These are phyloP conservation scores for Philotrypesis tridentata DNA, from an alignment of 1,140 invertebrate species.

Conservation along the genomic window DNA sequence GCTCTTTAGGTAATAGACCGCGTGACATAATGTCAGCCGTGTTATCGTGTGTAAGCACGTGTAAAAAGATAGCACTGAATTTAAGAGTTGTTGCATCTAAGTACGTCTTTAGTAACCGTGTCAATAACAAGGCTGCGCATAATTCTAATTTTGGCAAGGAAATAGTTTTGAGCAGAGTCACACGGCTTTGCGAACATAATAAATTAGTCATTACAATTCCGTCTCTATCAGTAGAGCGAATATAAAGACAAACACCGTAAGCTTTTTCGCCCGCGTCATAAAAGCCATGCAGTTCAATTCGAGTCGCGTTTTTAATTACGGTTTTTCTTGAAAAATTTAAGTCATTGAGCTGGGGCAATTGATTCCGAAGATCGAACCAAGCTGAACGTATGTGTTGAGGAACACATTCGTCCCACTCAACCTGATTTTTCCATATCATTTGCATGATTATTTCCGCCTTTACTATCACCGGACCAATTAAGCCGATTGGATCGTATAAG, in stretches of 20 bases:
- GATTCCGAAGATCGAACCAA: background rate
- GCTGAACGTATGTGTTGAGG: background rate
- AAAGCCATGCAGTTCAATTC: no score
- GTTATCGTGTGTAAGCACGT: background rate
- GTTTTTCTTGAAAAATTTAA: background rate
- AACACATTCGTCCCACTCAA: conserved; percentile 4
- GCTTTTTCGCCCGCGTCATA: conserved; percentile 2
- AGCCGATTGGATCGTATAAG: conserved; percentile 16
- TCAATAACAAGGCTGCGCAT: conserved; percentile 36
- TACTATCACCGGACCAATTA: conserved; percentile 14
- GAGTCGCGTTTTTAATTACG: background rate
- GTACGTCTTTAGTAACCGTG: background rate
- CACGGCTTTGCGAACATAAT: conserved; percentile 21
- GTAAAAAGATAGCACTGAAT: no score
- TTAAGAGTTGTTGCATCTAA: background rate
- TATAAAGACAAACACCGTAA: conserved; percentile 31
- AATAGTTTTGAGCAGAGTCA: conserved; percentile 31
- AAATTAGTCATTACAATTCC: background rate
- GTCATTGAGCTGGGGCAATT: background rate
- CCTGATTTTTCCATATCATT: background rate
- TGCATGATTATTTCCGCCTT: conserved; percentile 26
- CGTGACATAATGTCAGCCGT: conserved; percentile 1
- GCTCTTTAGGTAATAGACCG: background rate
- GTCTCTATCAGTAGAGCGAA: background rate
- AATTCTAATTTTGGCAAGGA: conserved; percentile 37